Evolutionary conservation across 2,113 vertebrate species (phyloP), one percentile per base, ranked within the genome.

Genomic region (Chelonoidis abingdonii): DNA sequence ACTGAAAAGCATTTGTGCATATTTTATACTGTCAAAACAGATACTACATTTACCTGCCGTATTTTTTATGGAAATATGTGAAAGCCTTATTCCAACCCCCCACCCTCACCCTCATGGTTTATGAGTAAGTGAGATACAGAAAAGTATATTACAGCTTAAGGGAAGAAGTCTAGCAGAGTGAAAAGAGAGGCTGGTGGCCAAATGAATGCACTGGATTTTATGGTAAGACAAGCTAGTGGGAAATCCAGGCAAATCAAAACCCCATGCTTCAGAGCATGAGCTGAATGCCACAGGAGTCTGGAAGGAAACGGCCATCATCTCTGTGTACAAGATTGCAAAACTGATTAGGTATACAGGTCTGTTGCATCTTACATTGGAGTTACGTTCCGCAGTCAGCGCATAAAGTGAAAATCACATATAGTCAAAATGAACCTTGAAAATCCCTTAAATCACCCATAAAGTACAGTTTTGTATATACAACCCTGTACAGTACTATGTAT

Each of bases 21-120:
- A 8, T 89, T 79, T 89, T 80, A 84, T 86, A 47, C 10, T 56
- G 27, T 78, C 56, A 88, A 92, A 94, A 54, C 2, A 87, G 11
- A 84, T 22, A 31, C 5, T 53, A 95, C 11, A 92, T 91, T 72
- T 80, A 88, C 38, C 2, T 90, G 76, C 29, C 11, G 35, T 4
- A 3, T 53, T 94, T 83, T 14, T 0, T 9, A 83, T 87, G 83
- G 54, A 87, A 95, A 4, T 8, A 89, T 5, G 12, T 59, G 75
- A 47, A 56, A 59, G 44, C 57, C 25, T 59, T 75, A 50, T 90
- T 41, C 50, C 50, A 87, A 27, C 47, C 47, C 47, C 47, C 47
- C 47, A 16, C 89, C 92, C 91, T 38, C 38, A 44, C 31, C 57
- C 19, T 11, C 19, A 72, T 72, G 16, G 35, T 22, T 38, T 41